phyloP scores from a whole-genome alignment of 2,113 vertebrate genomes.

The Scomber japonicus region DNA sequence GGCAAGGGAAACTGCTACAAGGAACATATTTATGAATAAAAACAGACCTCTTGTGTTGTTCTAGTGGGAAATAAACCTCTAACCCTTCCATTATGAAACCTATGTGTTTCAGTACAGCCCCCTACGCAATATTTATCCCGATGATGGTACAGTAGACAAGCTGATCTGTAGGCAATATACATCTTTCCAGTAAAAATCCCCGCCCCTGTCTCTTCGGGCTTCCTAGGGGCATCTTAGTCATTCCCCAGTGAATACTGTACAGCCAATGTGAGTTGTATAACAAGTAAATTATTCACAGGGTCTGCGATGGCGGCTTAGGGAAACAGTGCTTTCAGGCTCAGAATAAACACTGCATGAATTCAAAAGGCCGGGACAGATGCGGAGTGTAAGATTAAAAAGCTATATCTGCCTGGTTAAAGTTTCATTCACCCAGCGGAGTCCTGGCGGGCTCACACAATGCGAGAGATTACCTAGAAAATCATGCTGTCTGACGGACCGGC shows the following conservation, averaged over 20 bases:
- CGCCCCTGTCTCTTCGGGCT: constrained; percentile 17
- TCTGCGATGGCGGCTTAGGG: constrained; percentile 55
- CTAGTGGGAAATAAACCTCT: not conserved
- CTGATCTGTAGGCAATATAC: constrained; percentile 23
- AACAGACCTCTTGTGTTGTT: not conserved
- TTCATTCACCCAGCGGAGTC: constrained; percentile 64
- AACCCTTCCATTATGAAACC: not conserved
- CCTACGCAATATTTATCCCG: constrained; percentile 4
- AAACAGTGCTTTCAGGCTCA: constrained; percentile 65
- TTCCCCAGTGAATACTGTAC: constrained; percentile 33
- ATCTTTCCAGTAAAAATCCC: constrained; percentile 54
- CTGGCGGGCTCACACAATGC: constrained; percentile 31
- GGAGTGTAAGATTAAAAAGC: constrained; percentile 71
- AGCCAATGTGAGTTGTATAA: constrained; percentile 58
- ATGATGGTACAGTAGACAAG: not conserved
- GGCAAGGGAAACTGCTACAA: not conserved
- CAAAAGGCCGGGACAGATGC: constrained; percentile 57
- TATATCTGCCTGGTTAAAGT: constrained; percentile 73
- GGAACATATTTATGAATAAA: constrained; percentile 8
- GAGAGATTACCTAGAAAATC: constrained; percentile 36
- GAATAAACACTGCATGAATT: constrained; percentile 74
- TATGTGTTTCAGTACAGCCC: not conserved
- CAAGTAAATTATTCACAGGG: constrained; percentile 81
- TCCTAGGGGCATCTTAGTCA: constrained; percentile 40
- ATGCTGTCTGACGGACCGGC: not conserved